A percentile compares a stretch with the other conserved stretches of the same genome.
Evolutionary conservation across 2,888 invertebrate species (phyloP).

Genomic region (Yponomeuta malinellus): DNA sequence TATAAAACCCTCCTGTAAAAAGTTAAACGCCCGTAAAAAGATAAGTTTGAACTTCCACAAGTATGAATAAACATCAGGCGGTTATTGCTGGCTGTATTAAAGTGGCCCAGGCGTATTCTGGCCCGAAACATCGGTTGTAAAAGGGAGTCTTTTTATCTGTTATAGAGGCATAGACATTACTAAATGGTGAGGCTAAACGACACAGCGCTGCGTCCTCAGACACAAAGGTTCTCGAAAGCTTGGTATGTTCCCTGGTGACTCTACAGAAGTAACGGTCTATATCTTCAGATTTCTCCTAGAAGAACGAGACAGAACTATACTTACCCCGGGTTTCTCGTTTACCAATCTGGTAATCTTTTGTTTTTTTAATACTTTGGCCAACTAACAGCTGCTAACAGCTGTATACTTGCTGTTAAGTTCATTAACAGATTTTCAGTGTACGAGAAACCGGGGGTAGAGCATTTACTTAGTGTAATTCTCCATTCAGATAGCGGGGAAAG

Average conservation of each 20-base stretch:
- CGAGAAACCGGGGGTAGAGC: too few species aligned
- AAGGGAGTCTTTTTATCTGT: background rate
- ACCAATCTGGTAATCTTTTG: too few species aligned
- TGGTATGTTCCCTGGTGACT: background rate
- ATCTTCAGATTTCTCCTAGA: too few species aligned
- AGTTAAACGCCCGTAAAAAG: constrained; percentile 1
- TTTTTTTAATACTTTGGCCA: too few species aligned
- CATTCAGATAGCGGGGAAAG: too few species aligned
- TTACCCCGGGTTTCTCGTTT: too few species aligned
- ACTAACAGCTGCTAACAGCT: too few species aligned
- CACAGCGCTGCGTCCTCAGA: background rate
- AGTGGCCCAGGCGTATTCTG: background rate
- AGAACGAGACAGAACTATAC: too few species aligned
- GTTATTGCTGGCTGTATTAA: background rate
- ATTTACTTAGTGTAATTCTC: too few species aligned
- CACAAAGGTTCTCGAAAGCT: background rate
- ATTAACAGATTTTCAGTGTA: too few species aligned
- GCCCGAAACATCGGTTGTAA: background rate
- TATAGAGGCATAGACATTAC: background rate
- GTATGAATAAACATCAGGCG: constrained; percentile 3
- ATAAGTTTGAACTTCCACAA: background rate
- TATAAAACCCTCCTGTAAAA: constrained; percentile 1
- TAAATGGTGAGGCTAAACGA: background rate
- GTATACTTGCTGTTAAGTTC: too few species aligned
- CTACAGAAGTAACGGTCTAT: background rate